phyloP scores from a whole-genome alignment of 2,888 invertebrate species.

The Ormyrus rosae region DNA sequence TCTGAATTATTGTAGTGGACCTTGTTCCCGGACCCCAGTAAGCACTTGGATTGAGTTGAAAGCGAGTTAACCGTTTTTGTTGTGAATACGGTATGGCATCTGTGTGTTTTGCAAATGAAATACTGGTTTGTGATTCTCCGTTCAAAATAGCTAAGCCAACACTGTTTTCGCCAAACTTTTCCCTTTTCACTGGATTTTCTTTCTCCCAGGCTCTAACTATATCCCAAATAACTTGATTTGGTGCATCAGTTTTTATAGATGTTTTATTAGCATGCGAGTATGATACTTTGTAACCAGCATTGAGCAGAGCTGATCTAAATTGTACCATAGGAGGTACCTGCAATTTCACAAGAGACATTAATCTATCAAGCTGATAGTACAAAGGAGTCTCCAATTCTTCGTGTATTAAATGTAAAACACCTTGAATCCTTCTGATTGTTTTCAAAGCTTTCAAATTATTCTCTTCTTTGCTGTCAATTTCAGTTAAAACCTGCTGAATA shows the following conservation, averaged over 20 bases:
- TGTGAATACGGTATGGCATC: conserved; percentile 90
- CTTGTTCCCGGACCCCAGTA: conserved; percentile 95
- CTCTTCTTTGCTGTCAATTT: conserved; percentile 62
- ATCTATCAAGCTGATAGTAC: conserved; percentile 89
- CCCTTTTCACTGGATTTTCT: conserved; percentile 81
- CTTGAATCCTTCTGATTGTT: conserved; percentile 86
- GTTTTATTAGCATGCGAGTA: conserved; percentile 92
- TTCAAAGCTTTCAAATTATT: conserved; percentile 81
- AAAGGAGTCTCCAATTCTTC: conserved; percentile 94
- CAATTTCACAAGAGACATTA: conserved; percentile 70
- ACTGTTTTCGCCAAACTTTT: conserved; percentile 78
- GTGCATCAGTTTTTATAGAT: conserved; percentile 95
- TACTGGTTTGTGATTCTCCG: conserved; percentile 75
- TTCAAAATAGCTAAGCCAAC: conserved; percentile 79
- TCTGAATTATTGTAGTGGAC: conserved; percentile 81
- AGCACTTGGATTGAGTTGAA: conserved; percentile 90
- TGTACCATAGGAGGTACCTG: conserved; percentile 69
- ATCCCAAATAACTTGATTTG: conserved; percentile 92
- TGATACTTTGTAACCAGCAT: conserved; percentile 94
- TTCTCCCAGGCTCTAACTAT: conserved; percentile 89
- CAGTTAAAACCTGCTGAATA: conserved; percentile 81
- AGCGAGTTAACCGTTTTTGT: conserved; percentile 84
- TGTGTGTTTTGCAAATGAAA: conserved; percentile 79
- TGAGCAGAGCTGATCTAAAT: conserved; percentile 90
- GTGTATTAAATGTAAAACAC: conserved; percentile 86